phyloP scores from a whole-genome alignment of 2,888 invertebrate species.

The Hymenopus coronatus region DNA sequence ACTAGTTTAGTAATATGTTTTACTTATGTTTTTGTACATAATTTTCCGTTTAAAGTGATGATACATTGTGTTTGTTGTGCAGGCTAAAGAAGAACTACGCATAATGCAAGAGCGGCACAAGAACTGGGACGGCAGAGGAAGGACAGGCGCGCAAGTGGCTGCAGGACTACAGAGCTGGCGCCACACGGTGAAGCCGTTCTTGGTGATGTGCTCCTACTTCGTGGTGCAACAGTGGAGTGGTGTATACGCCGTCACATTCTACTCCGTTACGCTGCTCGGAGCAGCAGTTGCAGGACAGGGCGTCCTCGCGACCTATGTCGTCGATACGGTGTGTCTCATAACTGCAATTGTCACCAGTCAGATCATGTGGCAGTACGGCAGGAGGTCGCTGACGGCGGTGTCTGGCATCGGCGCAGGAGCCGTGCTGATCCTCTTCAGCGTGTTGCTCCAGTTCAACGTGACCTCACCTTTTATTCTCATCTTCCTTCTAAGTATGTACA shows the following conservation, averaged over 20 bases:
- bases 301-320: background rate
- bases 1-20: too few relatives aligned
- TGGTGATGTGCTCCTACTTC: background rate
- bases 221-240: background rate
- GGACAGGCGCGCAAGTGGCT: background rate
- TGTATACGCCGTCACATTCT: background rate
- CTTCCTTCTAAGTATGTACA: background rate
- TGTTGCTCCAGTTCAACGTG: background rate
- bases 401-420: background rate
- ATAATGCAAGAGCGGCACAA: background rate
- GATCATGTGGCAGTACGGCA: background rate
- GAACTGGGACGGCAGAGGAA: background rate
- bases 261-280: background rate
- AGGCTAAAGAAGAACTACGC: background rate
- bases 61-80: background rate
- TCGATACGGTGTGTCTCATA: background rate
- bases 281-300: background rate
- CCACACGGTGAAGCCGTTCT: background rate
- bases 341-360: background rate
- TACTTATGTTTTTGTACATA: too few relatives aligned
- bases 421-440: background rate
- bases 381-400: background rate
- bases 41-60: too few relatives aligned
- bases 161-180: background rate
- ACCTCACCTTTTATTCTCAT: background rate